Evolutionary conservation across 2,888 invertebrate species (phyloP), one percentile per base, ranked within the genome.

Genomic region (Drosophila kanekoi): DNA sequence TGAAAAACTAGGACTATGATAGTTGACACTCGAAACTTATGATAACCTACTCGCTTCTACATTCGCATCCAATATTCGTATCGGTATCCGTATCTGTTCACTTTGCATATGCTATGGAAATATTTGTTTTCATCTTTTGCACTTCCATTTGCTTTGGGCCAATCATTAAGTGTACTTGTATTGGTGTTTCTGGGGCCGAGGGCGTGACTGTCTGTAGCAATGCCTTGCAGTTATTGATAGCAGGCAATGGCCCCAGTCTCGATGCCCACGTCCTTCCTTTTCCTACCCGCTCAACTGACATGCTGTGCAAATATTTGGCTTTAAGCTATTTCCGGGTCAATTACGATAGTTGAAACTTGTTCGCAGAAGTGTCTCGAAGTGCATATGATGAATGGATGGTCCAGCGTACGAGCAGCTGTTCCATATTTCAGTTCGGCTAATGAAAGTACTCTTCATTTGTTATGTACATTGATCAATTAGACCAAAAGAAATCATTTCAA

Each of bases 301-400:
- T 49, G 32, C 61, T 68, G 59, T 72, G 67, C 53, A 68, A 81
- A 82, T 73, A 73, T 81, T 79, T 76, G 64, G 43, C 45, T 59
- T 65, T 41, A 45, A 58, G 61, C 61, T 61, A 60, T 71, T 82
- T 66, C 81, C 79, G 71, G 81, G 73, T 79, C 79, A 79, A 81
- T 64, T 85, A 49, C 52, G 53, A 53, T 69, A 43, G 60, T 64
- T 57, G 45, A 53, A 61, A 74, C 32, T 57, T 63, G 60, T 33
- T 48, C 49, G 44, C 18, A 37, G 20, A 53, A 54, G 40, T 72
- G 49, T 61, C 72, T 44, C 35, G 16, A 52, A 73, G 41, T 59
- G 53, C 58, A 47, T 23, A 58, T 73, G 72, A 73, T 73, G 62
- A 67, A 73, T 72, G 47, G 59, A 28, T 40, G 16, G 20, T 13